phyloP scores from a whole-genome alignment of 2,888 invertebrate genomes.

The Digitonthophagus gazella region DNA sequence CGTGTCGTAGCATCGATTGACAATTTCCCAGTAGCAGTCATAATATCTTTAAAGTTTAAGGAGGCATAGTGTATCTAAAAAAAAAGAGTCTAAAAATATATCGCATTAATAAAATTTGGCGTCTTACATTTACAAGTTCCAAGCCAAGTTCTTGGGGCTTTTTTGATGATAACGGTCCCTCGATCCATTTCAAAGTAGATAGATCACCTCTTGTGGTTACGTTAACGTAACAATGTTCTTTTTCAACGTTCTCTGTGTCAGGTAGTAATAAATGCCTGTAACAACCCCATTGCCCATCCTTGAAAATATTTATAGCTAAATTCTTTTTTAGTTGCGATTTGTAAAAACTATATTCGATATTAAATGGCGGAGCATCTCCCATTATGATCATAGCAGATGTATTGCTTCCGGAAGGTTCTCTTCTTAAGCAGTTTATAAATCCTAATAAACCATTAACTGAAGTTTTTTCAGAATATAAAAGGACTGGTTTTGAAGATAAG shows the following conservation, averaged over 20 bases:
- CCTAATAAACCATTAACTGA: conserved; percentile 76
- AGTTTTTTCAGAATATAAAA: conserved; percentile 59
- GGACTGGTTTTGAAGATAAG: conserved; percentile 40
- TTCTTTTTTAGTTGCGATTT: no score
- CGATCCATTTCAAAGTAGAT: conserved; percentile 75
- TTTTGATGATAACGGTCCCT: no score
- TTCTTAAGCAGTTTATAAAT: conserved; percentile 80
- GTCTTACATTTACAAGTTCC: no score
- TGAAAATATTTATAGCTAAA: no score
- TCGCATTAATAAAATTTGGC: no score
- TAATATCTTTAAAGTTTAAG: conserved; percentile 91
- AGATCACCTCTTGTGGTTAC: conserved; percentile 77
- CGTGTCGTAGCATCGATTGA: conserved; percentile 76
- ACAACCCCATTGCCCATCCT: no score
- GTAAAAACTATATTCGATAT: no score
- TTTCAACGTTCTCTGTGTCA: conserved; percentile 41
- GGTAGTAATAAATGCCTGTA: conserved; percentile 41
- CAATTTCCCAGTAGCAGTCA: conserved; percentile 90
- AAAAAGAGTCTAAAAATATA: no score
- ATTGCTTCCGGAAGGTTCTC: no score
- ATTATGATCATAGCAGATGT: conserved; percentile 63
- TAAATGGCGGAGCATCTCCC: no score
- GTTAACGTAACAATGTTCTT: no score
- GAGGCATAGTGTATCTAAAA: conserved; percentile 77
- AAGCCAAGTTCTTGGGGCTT: no score